A percentile compares a stretch with the other conserved stretches of the same genome.
These are phyloP conservation scores for Pseudococcus longispinus DNA, from an alignment of 2,888 invertebrate genomes.

Conservation along the genomic window DNA sequence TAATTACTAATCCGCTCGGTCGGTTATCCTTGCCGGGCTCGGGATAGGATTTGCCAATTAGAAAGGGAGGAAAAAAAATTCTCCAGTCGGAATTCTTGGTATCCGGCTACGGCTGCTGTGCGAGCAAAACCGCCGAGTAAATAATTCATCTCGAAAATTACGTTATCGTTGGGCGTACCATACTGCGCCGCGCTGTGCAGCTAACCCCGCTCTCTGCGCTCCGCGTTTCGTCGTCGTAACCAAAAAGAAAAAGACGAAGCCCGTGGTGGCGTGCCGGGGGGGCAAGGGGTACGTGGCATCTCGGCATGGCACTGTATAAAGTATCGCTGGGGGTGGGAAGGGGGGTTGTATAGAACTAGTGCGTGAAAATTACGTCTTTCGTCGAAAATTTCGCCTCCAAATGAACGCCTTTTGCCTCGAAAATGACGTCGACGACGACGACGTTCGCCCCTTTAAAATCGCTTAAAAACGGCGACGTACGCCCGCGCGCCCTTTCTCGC, in stretches of 20 bases:
- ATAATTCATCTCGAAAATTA: conserved; percentile 46
- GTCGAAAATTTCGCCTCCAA: conserved; percentile 23
- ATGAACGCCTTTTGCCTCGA: conserved; percentile 9
- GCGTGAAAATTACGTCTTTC: conserved; percentile 41
- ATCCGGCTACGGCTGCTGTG: conserved; percentile 9
- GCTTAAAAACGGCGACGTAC: conserved; percentile 40
- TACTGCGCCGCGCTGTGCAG: conserved; percentile 19
- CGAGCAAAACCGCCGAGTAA: conserved; percentile 32
- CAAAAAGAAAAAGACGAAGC: neutral
- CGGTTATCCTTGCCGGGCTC: neutral
- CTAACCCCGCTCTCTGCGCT: neutral
- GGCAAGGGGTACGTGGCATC: neutral
- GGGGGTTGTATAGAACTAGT: neutral
- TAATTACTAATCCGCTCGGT: conserved; percentile 19
- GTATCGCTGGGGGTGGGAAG: neutral
- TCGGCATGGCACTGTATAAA: neutral
- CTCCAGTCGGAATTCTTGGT: conserved; percentile 19
- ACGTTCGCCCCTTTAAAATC: neutral
- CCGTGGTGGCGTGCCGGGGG: too few relatives aligned
- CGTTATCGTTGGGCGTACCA: conserved; percentile 10
- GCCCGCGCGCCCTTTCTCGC: neutral
- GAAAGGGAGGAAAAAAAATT: conserved; percentile 2
- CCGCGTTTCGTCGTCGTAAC: neutral
- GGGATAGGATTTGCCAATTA: conserved; percentile 25
- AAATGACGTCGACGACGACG: neutral